Conservation (phyloP, 2,113 vertebrate genomes). For the Rafetus swinhoei region DNA sequence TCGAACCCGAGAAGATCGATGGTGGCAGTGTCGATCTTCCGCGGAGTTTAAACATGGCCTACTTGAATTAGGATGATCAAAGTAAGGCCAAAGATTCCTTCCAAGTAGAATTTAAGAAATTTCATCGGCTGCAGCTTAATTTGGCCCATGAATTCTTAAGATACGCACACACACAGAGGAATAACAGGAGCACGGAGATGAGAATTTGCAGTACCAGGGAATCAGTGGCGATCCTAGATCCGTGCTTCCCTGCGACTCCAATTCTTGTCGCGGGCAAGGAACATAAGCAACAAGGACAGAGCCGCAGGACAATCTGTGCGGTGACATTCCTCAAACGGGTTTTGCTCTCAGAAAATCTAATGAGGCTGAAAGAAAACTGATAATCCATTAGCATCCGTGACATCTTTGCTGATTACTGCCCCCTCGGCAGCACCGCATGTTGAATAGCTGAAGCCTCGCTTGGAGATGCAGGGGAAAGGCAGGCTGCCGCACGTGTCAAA, state of each 20-base stretch:
- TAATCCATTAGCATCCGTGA: constrained; percentile 39
- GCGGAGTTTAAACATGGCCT: no score
- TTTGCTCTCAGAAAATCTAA: constrained; percentile 51
- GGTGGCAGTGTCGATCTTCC: no score
- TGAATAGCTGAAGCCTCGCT: constrained; percentile 23
- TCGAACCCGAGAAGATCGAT: no score
- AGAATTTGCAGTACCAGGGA: constrained; percentile 31
- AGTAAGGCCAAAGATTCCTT: constrained; percentile 48
- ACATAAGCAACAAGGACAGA: neutral
- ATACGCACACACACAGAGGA: neutral
- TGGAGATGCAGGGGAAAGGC: constrained; percentile 25
- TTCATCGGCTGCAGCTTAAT: constrained; percentile 6
- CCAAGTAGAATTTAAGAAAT: constrained; percentile 48
- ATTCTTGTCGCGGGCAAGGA: neutral
- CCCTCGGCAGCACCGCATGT: constrained; percentile 1
- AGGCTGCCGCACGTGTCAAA: constrained; percentile 39
- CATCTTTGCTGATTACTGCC: neutral
- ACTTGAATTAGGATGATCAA: constrained; percentile 42
- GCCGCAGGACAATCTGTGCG: neutral
- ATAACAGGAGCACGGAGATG: constrained; percentile 30
- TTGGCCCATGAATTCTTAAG: neutral
- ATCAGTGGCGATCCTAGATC: neutral
- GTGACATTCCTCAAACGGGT: constrained; percentile 35
- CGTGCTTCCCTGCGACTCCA: neutral
- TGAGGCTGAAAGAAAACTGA: constrained; percentile 45